Evolutionary conservation across 2,888 invertebrate species (phyloP).

Genomic region (Dascillus cervinus): DNA sequence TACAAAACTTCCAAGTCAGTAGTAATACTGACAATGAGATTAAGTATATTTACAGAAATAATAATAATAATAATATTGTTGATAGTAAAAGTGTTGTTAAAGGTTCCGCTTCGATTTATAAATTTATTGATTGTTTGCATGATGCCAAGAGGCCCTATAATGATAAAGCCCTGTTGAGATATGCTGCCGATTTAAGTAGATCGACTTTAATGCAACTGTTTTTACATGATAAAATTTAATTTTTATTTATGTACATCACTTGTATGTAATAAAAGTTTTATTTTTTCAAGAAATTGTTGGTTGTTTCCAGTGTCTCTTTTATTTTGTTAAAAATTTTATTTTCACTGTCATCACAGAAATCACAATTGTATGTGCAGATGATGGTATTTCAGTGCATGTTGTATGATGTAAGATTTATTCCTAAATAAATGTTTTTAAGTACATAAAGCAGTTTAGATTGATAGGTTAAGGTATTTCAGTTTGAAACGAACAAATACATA

Average conservation of each 20-base stretch:
- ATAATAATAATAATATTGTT: constrained; percentile 21
- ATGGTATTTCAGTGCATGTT: too few species aligned
- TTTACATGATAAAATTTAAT: constrained; percentile 25
- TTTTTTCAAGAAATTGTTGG: too few species aligned
- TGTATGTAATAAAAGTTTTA: too few species aligned
- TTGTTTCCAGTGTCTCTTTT: too few species aligned
- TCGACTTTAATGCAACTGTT: constrained; percentile 35
- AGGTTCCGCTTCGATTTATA: constrained; percentile 31
- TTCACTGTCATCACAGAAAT: too few species aligned
- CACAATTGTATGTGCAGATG: too few species aligned
- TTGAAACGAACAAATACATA: too few species aligned
- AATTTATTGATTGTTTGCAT: constrained; percentile 31
- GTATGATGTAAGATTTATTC: too few species aligned
- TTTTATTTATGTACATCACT: background rate
- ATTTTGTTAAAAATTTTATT: too few species aligned
- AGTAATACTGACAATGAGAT: constrained; percentile 30
- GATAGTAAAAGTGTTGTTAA: constrained; percentile 26
- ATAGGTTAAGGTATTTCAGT: too few species aligned
- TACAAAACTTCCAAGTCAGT: constrained; percentile 33
- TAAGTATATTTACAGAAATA: constrained; percentile 27
- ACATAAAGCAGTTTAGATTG: too few species aligned
- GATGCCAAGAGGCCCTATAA: constrained; percentile 25
- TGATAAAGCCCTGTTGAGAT: constrained; percentile 33
- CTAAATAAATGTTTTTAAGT: too few species aligned
- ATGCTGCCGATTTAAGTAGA: constrained; percentile 34